Base-by-base conservation (phyloP, 1,140 invertebrate genomes). In the Chlorops oryzae region DNA sequence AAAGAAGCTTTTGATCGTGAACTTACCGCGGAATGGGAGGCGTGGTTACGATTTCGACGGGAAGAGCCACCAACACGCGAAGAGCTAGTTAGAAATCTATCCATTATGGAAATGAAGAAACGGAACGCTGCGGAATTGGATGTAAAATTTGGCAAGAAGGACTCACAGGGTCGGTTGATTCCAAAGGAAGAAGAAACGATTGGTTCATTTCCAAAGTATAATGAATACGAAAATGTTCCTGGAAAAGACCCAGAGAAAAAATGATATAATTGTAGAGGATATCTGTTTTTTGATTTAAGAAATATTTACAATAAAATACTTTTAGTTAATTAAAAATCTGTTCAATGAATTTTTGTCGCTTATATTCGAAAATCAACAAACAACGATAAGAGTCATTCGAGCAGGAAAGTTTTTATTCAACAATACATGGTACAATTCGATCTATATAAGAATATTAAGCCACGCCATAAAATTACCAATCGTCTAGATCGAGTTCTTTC, bases 11-110 rank as follows among this genome's bases (percentile, higher is more conserved):
- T 86, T 59, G 77, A 83, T 38, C 78, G 84, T 61, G 84, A 88
- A 58, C 63, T 88, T 37, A 86, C 88, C 5, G 78, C 85, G 3
- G 88, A 90, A 71, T 92, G 88, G 88, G 86, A 89, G 70, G 74
- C 88, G 12, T 92, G 88, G 88, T 71, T 92, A 20, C 75, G 88
- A 2, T 59, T 61, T 1, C 55, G 67, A 7, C 78, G 79, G 54
- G 68, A 66, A 3, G 73, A 82, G 12, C 82, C 86, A 35, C 88
- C 89, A 1, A 79, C 79, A 0, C 74, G 78, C 34, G 85, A 87
- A 59, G 88, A 92, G 75, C 70, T 90, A 17, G 62, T 76, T 6
- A 74, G 75, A 56, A 91, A 89, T 74, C 70, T 83, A 38, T 75
- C 80, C 32, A 76, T 87, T 47, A 83, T 85, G 61, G 63, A 85